These are phyloP conservation scores for Salvator merianae DNA, from an alignment of 2,113 vertebrate genomes.

Conservation along the genomic window DNA sequence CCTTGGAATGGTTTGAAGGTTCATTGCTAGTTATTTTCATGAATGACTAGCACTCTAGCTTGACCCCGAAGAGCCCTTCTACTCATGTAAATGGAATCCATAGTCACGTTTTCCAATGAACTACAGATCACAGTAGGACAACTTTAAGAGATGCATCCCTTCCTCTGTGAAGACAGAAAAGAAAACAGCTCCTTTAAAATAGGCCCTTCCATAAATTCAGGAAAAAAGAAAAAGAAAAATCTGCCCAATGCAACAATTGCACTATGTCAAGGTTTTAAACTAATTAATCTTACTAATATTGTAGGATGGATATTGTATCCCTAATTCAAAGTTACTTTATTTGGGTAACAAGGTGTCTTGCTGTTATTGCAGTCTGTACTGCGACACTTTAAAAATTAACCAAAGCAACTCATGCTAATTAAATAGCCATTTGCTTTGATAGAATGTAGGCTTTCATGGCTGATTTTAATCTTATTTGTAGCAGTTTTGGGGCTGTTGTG, in stretches of 20 bases:
- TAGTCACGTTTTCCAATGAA: neutral
- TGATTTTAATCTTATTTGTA: too few relatives aligned
- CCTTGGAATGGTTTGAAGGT: too few relatives aligned
- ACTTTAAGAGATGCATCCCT: neutral
- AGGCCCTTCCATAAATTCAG: neutral
- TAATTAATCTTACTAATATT: neutral
- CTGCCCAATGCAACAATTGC: neutral
- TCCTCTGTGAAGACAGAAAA: neutral
- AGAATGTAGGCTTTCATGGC: too few relatives aligned
- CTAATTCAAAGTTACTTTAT: neutral
- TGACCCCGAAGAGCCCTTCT: too few relatives aligned
- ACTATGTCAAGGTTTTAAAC: neutral
- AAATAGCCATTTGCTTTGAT: neutral
- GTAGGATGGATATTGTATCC: neutral
- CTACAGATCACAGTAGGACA: neutral
- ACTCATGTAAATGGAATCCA: too few relatives aligned
- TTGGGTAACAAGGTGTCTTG: neutral
- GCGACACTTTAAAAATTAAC: neutral
- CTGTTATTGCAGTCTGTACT: neutral
- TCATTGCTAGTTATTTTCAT: too few relatives aligned
- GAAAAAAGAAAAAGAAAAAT: too few relatives aligned
- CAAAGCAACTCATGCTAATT: neutral
- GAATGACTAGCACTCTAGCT: too few relatives aligned
- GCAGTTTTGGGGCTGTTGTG: too few relatives aligned
- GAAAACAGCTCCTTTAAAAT: neutral